Evolutionary conservation across 1,140 invertebrate species (phyloP), one percentile per base, ranked within the genome.

Genomic region (Triops longicaudatus): DNA sequence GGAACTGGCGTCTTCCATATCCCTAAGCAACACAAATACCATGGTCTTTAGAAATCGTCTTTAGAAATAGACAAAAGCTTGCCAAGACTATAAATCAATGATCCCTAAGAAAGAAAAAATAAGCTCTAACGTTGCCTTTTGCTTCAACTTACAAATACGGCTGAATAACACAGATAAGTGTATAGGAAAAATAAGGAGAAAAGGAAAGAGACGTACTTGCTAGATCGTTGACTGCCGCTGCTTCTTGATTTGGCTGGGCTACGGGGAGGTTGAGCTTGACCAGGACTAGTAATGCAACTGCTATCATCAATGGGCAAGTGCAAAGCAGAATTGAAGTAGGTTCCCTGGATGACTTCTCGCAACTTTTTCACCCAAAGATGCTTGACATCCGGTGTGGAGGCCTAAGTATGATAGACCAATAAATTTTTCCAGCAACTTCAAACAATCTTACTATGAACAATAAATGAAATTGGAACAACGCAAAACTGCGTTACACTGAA

Each of bases 341-440:
- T 95, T 86, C 98, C 97, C 86, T 98, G 93, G 82, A 98, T 97
- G 14, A 98, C 92, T 84, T 98, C 95, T 73, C 96, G 86, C 41
- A 98, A 86, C 81, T 96, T 92, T 81, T 96, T 96, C 44, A 98
- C 96, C 97, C 97, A 99, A 5, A 91, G 87, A 81, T 97, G 95
- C 84, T 98, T 98, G 1, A 91, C 91, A 78, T 98, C 96, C 63
- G 98, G 86, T 73, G 90, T 93, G 75, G 91, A 91, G 0, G 95
- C 93, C 83, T 89, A 75, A 79, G 76, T 75, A 72, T 42, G 77
- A 63, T 73, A 50, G 1, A 76, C 10, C 37, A 10, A 76, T n/a
- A 26, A 71, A 17, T 74, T 71, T 43, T 76, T 74, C 44, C 73
- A 37, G n/a, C 7, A 22, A 10, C 5, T n/a, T n/a, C 1, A n/a